A percentile compares a stretch with the other conserved stretches of the same genome.
phyloP scores from a whole-genome alignment of 2,888 invertebrate genomes.

The Tetragonisca angustula region DNA sequence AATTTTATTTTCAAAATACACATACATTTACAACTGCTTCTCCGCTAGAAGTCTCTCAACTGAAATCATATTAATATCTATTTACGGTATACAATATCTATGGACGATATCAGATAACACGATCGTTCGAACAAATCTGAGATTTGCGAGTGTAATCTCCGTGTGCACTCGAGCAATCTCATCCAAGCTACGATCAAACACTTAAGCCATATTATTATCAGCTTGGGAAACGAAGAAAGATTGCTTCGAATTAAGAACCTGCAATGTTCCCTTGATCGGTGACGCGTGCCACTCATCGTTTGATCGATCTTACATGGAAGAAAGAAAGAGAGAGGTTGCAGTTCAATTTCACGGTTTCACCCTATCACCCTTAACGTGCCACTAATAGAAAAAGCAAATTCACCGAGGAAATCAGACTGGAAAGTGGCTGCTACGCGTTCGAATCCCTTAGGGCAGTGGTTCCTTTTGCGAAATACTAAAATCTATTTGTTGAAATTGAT shows the following conservation, averaged over 20 bases:
- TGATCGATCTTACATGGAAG: neutral
- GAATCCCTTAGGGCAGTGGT: slow-evolving; percentile 42
- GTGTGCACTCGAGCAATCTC: neutral
- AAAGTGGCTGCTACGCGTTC: slow-evolving; percentile 61
- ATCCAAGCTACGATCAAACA: neutral
- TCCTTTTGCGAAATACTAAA: no score
- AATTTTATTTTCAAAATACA: neutral
- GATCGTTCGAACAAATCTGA: neutral
- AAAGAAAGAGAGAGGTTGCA: neutral
- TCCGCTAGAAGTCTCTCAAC: no score
- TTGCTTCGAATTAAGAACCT: neutral
- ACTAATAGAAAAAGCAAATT: slow-evolving; percentile 68
- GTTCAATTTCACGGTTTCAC: neutral
- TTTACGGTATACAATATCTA: neutral
- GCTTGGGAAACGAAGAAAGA: neutral
- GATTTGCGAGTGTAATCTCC: neutral
- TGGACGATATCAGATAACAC: neutral
- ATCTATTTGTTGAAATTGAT: no score
- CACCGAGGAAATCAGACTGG: slow-evolving; percentile 71
- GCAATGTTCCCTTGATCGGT: neutral
- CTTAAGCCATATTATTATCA: neutral
- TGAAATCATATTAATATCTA: neutral
- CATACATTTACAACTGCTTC: neutral
- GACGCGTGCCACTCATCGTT: neutral
- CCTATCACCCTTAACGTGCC: neutral